Conservation (phyloP, 2,797 vertebrate species). For the Enteromius paludinosus region DNA sequence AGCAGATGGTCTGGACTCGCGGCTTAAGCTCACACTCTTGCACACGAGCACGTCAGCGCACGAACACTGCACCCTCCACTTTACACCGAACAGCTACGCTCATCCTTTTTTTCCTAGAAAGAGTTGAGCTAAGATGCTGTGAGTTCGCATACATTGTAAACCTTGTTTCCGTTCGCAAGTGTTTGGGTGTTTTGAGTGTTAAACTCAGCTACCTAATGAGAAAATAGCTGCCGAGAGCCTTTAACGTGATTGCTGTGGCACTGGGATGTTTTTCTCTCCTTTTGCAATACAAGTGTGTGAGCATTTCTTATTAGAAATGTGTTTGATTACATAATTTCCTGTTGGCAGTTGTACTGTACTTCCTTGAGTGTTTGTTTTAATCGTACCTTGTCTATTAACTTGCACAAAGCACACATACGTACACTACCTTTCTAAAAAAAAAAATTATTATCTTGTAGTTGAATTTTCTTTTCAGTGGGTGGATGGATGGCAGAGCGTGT, state of each 20-base stretch:
- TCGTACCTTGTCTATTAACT: not conserved
- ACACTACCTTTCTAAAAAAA: slow-evolving; percentile 13
- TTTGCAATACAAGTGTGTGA: not conserved
- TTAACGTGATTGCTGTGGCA: not conserved
- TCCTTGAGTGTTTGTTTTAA: slow-evolving; percentile 27
- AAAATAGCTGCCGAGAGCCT: slow-evolving; percentile 5
- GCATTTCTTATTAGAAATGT: not conserved
- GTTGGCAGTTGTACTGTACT: not conserved
- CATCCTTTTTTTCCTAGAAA: slow-evolving; percentile 3
- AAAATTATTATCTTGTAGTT: slow-evolving; percentile 14
- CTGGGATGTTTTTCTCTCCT: not conserved
- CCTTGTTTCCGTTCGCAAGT: slow-evolving; percentile 14
- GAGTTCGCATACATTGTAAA: slow-evolving; percentile 24
- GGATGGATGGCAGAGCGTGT: not conserved
- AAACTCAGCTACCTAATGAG: not conserved
- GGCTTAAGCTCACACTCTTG: slow-evolving; percentile 28
- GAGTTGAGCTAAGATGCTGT: not conserved
- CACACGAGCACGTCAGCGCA: slow-evolving; percentile 22
- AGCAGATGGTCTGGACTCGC: slow-evolving; percentile 46
- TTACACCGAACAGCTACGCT: not conserved
- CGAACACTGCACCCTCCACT: slow-evolving; percentile 1
- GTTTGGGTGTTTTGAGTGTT: slow-evolving; percentile 27
- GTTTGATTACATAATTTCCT: not conserved
- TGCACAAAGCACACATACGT: slow-evolving; percentile 35
- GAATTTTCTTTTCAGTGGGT: slow-evolving; percentile 9